These are phyloP conservation scores for Cheilosia scutellata DNA, from an alignment of 2,888 invertebrate species.

Conservation along the genomic window DNA sequence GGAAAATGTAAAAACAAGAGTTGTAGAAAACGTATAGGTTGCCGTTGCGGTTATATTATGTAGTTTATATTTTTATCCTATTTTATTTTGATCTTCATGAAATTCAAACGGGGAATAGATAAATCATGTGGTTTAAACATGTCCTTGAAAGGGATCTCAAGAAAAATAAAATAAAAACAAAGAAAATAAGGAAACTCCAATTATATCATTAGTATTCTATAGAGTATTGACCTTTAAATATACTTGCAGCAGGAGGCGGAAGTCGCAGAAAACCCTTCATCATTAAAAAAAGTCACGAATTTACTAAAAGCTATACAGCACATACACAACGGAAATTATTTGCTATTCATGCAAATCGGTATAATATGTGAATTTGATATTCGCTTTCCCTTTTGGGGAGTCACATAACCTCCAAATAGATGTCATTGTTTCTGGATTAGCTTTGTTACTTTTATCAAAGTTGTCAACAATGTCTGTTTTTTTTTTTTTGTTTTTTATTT, in stretches of 20 bases:
- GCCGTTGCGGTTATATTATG: too few species aligned
- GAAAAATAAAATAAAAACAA: slow-evolving; percentile 16
- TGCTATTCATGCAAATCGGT: neutral
- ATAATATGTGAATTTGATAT: slow-evolving; percentile 47
- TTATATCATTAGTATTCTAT: slow-evolving; percentile 42
- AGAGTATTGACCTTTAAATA: slow-evolving; percentile 14
- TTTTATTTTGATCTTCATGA: too few species aligned
- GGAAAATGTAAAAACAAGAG: too few species aligned
- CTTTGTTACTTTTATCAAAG: slow-evolving; percentile 50
- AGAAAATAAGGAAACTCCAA: slow-evolving; percentile 21
- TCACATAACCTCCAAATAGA: slow-evolving; percentile 13
- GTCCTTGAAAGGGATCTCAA: neutral
- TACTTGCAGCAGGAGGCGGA: slow-evolving; percentile 5
- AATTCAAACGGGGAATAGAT: neutral
- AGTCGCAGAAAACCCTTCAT: slow-evolving; percentile 46
- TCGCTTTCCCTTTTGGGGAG: slow-evolving; percentile 47
- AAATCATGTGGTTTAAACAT: neutral
- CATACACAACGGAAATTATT: slow-evolving; percentile 18
- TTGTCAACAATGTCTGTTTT: slow-evolving; percentile 1
- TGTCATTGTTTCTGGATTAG: slow-evolving; percentile 52
- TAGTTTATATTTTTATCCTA: too few species aligned
- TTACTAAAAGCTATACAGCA: slow-evolving; percentile 57
- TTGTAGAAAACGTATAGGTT: too few species aligned
- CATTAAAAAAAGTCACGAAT: slow-evolving; percentile 63
- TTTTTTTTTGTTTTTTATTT: too few species aligned